Evolutionary conservation across 2,888 invertebrate genomes (phyloP).

Genomic region (Charanyca ferruginea): DNA sequence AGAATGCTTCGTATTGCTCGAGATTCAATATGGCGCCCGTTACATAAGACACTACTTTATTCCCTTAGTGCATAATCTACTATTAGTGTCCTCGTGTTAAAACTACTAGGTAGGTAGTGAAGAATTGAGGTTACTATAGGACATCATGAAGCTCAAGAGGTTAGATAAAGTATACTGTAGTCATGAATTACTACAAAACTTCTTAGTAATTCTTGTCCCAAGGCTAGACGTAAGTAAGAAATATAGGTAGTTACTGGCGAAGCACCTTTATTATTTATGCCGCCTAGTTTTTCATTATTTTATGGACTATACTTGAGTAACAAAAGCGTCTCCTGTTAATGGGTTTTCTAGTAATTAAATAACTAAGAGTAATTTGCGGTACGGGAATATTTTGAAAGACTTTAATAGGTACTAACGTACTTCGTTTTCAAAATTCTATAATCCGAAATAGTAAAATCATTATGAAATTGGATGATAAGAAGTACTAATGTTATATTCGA

Average conservation of each 20-base stretch:
- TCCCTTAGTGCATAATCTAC: no score
- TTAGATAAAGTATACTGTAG: neutral
- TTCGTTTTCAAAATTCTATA: no score
- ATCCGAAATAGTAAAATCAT: no score
- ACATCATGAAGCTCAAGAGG: neutral
- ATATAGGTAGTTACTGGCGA: constrained; percentile 3
- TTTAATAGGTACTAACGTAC: no score
- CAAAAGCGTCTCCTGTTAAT: constrained; percentile 1
- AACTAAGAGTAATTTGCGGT: neutral
- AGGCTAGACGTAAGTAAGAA: constrained; percentile 25
- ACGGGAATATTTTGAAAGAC: no score
- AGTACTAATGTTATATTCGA: no score
- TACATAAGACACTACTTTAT: no score
- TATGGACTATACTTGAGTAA: constrained; percentile 18
- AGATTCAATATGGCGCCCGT: no score
- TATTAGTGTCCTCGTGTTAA: neutral
- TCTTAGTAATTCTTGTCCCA: constrained; percentile 8
- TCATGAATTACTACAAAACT: constrained; percentile 15
- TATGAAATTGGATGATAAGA: no score
- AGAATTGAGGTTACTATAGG: neutral
- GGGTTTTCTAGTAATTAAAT: neutral
- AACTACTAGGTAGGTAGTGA: neutral
- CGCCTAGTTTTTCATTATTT: constrained; percentile 6
- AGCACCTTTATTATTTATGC: constrained; percentile 10
- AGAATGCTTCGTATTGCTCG: no score